A percentile compares a stretch with the other conserved stretches of the same genome.
These are phyloP conservation scores for Xylocampa areola DNA, from an alignment of 2,888 invertebrate species.

Conservation along the genomic window DNA sequence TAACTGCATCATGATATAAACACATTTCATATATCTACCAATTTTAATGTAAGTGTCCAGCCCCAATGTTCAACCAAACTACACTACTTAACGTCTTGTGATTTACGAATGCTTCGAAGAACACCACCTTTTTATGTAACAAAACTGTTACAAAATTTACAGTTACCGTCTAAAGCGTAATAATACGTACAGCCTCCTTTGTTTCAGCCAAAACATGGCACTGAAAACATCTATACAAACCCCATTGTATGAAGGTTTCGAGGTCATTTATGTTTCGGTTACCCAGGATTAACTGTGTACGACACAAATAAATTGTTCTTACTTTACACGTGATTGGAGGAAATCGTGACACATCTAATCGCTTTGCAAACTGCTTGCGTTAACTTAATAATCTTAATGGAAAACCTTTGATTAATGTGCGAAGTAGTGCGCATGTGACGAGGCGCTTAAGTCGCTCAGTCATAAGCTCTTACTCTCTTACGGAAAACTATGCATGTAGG, in stretches of 20 bases:
- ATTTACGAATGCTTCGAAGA: conserved; percentile 68
- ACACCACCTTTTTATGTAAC: conserved; percentile 77
- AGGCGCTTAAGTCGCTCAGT: neutral
- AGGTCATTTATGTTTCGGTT: conserved; percentile 71
- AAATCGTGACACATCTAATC: conserved; percentile 42
- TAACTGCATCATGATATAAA: no score
- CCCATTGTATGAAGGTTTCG: conserved; percentile 68
- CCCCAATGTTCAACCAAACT: conserved; percentile 11
- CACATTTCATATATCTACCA: neutral
- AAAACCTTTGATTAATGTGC: conserved; percentile 47
- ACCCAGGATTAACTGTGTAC: conserved; percentile 51
- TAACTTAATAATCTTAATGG: conserved; percentile 54
- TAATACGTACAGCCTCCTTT: conserved; percentile 72
- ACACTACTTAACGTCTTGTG: conserved; percentile 73
- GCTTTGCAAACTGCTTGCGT: conserved; percentile 42
- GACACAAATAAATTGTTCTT: conserved; percentile 11
- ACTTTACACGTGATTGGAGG: conserved; percentile 34
- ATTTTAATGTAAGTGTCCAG: no score
- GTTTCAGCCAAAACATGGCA: conserved; percentile 68
- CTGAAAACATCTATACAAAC: conserved; percentile 71
- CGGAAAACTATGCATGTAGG: conserved; percentile 5
- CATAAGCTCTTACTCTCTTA: conserved; percentile 18
- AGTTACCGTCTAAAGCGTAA: conserved; percentile 74
- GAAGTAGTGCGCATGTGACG: conserved; percentile 43
- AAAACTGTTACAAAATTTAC: conserved; percentile 79